These are phyloP conservation scores for Myanophis thanlyinensis DNA, from an alignment of 2,113 vertebrate genomes.

Conservation along the genomic window DNA sequence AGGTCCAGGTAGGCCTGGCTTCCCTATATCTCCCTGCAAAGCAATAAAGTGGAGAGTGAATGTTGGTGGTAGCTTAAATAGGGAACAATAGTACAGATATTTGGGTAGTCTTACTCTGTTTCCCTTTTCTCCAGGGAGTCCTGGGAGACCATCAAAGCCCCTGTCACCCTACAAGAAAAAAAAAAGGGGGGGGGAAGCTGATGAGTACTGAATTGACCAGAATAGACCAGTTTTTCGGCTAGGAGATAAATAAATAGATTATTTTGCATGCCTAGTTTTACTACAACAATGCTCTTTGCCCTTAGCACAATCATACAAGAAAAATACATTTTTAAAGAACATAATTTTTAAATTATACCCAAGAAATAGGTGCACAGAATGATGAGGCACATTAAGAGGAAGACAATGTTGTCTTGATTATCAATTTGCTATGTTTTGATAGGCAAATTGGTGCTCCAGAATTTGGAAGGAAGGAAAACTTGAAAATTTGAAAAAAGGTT, in stretches of 20 bases:
- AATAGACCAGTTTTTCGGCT: neutral
- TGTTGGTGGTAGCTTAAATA: neutral
- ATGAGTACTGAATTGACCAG: neutral
- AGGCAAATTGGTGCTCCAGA: neutral
- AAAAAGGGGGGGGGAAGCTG: conserved; percentile 43
- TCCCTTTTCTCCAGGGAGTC: conserved; percentile 87
- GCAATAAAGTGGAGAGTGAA: neutral
- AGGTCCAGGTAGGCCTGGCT: conserved; percentile 75
- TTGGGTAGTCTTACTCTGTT: conserved; percentile 71
- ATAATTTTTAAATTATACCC: neutral
- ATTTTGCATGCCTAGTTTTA: neutral
- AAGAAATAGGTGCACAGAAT: neutral
- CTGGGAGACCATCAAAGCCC: conserved; percentile 89
- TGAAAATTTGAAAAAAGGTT: neutral
- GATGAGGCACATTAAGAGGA: neutral
- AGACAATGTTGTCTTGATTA: neutral
- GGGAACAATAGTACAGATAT: no score
- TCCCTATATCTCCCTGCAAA: conserved; percentile 85
- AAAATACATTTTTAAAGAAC: neutral
- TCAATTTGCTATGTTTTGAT: neutral
- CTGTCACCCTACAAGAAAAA: conserved; percentile 85
- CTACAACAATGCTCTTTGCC: neutral
- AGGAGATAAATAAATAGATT: neutral
- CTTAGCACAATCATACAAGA: neutral
- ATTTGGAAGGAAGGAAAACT: neutral